Base-by-base conservation (phyloP, 2,888 invertebrate species). In the Clitarchus hookeri region DNA sequence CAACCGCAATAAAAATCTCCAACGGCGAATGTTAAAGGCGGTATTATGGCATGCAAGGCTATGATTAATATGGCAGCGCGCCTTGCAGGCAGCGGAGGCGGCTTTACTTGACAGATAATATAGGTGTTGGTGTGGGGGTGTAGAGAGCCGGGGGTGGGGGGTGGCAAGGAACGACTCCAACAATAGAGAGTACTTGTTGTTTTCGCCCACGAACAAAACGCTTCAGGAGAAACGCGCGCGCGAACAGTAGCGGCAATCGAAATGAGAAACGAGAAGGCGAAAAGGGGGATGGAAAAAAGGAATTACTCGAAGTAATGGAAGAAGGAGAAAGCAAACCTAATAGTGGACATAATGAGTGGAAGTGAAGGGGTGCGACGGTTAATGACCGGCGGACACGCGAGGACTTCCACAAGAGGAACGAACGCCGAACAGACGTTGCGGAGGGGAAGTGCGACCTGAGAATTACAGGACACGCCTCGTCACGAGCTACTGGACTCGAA, bases 361-460 rank as follows among this genome's bases (percentile, higher is more conserved):
- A 65, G 65, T 65, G 65, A 82, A 82, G 36, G 65, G 65, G 82
- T 82, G 36, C 82, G 27, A 25, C 44, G 23, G 82, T 82, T 82
- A 82, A 82, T 82, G 82, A 82, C 27, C 36, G 82, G 25, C 23
- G 82, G 44, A 82, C 82, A 82, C 82, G 82, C 82, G 36, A 27
- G 26, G 0, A 36, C n/a, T 27, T 16, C 80, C 36, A 23, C 9
- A 78, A 78, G 26, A 25, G 78, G n/a, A n/a, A n/a, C n/a, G 78
- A n/a, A 78, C 78, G 0, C 26, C 25, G n/a, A 1, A 11, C 19
- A 16, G 82, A 82, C 82, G n/a, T 65, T 65, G 65, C 23, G n/a
- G 19, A 16, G 65, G 65, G 23, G 23, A n/a, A 65, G n/a, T n/a
- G n/a, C 11, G 65, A 19, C 65, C 65, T 65, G 65, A n/a, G 65